A percentile compares a stretch with the other conserved stretches of the same genome.
Conservation (phyloP, 2,113 vertebrate species). For the Isurus oxyrinchus region DNA sequence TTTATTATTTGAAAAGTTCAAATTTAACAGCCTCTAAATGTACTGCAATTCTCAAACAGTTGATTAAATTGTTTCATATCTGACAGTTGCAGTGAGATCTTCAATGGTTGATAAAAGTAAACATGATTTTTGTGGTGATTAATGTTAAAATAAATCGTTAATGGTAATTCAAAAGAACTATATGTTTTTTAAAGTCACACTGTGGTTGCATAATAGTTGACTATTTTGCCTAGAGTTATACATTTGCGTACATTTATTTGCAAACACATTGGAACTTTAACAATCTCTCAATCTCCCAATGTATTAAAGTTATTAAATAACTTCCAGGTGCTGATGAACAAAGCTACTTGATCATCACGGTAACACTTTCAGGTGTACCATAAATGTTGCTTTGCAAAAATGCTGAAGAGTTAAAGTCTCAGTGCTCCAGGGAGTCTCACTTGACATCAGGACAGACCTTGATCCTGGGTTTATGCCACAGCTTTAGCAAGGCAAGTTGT, state of each 20-base stretch:
- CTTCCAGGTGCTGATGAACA: background rate
- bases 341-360: background rate
- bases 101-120: background rate
- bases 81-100: too few relatives aligned
- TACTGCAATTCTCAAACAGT: background rate
- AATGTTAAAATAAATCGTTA: background rate
- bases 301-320: background rate
- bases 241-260: background rate
- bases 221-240: background rate
- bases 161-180: background rate
- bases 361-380: background rate
- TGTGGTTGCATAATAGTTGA: background rate
- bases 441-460: background rate
- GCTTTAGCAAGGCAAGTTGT: background rate
- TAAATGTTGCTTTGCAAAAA: background rate
- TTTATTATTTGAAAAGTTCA: background rate
- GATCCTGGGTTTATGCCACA: background rate
- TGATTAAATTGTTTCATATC: background rate
- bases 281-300: background rate
- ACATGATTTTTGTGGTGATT: background rate
- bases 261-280: background rate
- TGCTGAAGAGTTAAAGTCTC: background rate
- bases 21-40: background rate
- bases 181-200: background rate
- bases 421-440: background rate